These are phyloP conservation scores for Heliothis peltigera DNA, from an alignment of 2,888 invertebrate species.

Conservation along the genomic window DNA sequence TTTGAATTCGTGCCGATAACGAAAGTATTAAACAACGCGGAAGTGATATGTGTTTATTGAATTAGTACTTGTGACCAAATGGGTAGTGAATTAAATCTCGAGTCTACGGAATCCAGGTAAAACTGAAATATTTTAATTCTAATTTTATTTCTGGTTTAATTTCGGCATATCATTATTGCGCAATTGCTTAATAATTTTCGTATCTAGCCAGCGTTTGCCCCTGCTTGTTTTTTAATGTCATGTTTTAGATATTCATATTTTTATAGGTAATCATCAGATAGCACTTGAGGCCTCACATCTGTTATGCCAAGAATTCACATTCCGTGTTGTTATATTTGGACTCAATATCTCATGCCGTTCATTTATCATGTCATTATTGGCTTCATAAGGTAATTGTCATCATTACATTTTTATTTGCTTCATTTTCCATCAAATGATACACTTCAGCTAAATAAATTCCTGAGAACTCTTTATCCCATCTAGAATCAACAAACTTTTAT, in stretches of 20 bases:
- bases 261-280: constrained; percentile 67
- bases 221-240: constrained; percentile 42
- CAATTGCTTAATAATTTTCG: constrained; percentile 68
- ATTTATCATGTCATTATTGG: constrained; percentile 77
- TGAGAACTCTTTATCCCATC: background rate
- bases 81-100: constrained; percentile 84
- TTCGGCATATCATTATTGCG: constrained; percentile 71
- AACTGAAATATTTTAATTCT: constrained; percentile 43
- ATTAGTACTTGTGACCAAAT: constrained; percentile 82
- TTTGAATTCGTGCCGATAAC: constrained; percentile 43
- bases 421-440: background rate
- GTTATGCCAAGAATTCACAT: constrained; percentile 74
- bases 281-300: constrained; percentile 58
- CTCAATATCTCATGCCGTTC: constrained; percentile 72
- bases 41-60: constrained; percentile 81
- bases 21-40: constrained; percentile 44
- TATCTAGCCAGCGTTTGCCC: constrained; percentile 38
- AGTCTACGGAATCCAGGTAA: constrained; percentile 81
- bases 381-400: constrained; percentile 77
- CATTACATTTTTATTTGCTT: constrained; percentile 32
- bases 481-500: background rate
- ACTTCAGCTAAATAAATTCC: constrained; percentile 4
- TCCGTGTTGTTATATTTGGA: constrained; percentile 75
- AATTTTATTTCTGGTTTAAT: constrained; percentile 43
- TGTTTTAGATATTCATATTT: constrained; percentile 53